phyloP scores from a whole-genome alignment of 2,888 invertebrate genomes.

The Laspeyria flexula region DNA sequence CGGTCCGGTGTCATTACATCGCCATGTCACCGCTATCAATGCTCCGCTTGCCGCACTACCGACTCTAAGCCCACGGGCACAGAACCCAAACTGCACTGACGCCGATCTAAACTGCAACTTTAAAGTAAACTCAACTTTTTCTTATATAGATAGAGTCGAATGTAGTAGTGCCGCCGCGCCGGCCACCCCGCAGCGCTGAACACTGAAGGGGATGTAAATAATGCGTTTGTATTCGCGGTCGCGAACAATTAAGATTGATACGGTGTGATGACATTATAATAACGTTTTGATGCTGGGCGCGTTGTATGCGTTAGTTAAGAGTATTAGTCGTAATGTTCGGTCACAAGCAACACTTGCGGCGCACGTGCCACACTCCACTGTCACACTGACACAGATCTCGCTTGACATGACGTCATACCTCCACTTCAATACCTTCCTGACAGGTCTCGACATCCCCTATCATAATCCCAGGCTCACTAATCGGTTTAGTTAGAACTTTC shows the following conservation, averaged over 20 bases:
- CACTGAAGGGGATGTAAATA: constrained; percentile 40
- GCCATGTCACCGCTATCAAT: constrained; percentile 59
- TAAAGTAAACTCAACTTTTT: constrained; percentile 10
- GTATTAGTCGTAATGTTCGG: constrained; percentile 46
- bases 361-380: constrained; percentile 4
- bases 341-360: constrained; percentile 45
- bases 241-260: constrained; percentile 71
- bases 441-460: no score
- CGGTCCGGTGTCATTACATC: constrained; percentile 58
- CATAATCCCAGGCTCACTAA: no score
- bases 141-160: not conserved
- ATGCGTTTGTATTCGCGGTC: constrained; percentile 56
- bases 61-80: not conserved
- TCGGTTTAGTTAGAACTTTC: no score
- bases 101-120: not conserved
- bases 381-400: not conserved
- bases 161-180: not conserved
- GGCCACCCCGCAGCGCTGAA: constrained; percentile 15
- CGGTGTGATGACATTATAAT: constrained; percentile 77
- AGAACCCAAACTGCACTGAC: not conserved
- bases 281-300: constrained; percentile 61
- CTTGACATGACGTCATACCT: not conserved
- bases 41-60: not conserved
- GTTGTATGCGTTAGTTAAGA: constrained; percentile 49
- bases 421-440: no score